Evolutionary conservation across 2,797 vertebrate species (phyloP).

Genomic region (Artibeus lituratus): DNA sequence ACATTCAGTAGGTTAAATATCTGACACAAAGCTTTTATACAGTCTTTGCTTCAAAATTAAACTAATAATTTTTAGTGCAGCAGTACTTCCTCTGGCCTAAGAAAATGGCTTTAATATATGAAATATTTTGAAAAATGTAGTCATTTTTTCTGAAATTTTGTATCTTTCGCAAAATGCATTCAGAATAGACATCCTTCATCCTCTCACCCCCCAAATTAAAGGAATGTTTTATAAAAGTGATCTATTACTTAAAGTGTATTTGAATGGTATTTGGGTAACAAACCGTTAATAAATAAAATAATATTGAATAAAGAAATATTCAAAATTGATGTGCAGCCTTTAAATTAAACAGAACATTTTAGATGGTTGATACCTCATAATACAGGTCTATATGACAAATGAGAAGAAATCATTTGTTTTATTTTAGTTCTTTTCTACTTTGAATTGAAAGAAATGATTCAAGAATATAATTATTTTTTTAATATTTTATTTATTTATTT

Average conservation of each 20-base stretch:
- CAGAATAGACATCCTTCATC: neutral
- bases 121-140: neutral
- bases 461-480: too few species aligned
- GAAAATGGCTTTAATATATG: neutral
- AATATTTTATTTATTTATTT: too few species aligned
- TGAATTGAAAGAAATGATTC: conserved; percentile 24
- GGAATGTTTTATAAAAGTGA: neutral
- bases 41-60: neutral
- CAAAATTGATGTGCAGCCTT: neutral
- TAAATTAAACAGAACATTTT: neutral
- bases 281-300: neutral
- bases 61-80: neutral
- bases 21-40: neutral
- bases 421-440: neutral
- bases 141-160: neutral
- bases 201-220: neutral
- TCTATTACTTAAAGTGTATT: neutral
- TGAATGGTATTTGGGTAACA: neutral
- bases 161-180: neutral
- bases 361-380: neutral
- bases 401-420: neutral
- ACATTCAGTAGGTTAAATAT: neutral
- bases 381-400: neutral
- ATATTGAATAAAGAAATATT: neutral
- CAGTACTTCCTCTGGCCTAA: neutral